These are phyloP conservation scores for Percopsis omiscomaycus DNA, from an alignment of 2,797 vertebrate genomes.

Conservation along the genomic window DNA sequence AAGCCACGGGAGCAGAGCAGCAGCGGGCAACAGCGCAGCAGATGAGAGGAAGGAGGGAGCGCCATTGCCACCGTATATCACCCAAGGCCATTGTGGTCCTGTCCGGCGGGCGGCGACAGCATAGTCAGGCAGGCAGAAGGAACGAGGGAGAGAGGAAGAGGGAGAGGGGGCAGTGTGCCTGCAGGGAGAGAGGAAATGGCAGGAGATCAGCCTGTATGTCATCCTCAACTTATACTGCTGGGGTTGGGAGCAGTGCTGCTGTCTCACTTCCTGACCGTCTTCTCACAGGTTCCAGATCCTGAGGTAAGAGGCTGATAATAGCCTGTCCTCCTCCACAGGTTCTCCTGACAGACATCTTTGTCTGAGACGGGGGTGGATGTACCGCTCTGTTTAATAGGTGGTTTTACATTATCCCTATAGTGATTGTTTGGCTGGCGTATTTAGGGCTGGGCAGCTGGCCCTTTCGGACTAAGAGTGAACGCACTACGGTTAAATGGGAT, in stretches of 20 bases:
- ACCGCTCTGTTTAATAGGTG: conserved; percentile 11
- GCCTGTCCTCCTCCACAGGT: conserved; percentile 40
- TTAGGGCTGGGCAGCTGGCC: conserved; percentile 5
- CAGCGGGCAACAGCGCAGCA: conserved; percentile 26
- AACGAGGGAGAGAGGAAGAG: conserved; percentile 36
- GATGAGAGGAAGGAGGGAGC: conserved; percentile 51
- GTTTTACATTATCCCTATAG: conserved; percentile 25
- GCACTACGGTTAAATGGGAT: conserved; percentile 33
- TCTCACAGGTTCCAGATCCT: conserved; percentile 79
- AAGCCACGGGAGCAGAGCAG: conserved; percentile 30
- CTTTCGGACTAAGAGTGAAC: conserved; percentile 1
- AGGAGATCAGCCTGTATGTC: conserved; percentile 64
- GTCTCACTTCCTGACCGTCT: conserved; percentile 72
- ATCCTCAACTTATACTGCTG: conserved; percentile 58
- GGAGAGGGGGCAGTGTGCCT: conserved; percentile 58
- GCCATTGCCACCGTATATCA: conserved; percentile 69
- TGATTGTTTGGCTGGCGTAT: conserved; percentile 23
- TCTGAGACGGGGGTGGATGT: conserved; percentile 25
- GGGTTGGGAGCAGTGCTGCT: conserved; percentile 71
- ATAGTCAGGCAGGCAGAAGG: conserved; percentile 40
- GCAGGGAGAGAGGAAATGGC: conserved; percentile 70
- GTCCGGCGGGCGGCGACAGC: conserved; percentile 54
- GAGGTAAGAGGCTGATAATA: conserved; percentile 75
- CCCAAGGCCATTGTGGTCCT: conserved; percentile 69
- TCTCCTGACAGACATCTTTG: conserved; percentile 24